Percentiles rank a stretch among this genome's conserved stretches.
These are phyloP conservation scores for Momotus momota DNA, from an alignment of 2,797 vertebrate genomes.

Conservation along the genomic window DNA sequence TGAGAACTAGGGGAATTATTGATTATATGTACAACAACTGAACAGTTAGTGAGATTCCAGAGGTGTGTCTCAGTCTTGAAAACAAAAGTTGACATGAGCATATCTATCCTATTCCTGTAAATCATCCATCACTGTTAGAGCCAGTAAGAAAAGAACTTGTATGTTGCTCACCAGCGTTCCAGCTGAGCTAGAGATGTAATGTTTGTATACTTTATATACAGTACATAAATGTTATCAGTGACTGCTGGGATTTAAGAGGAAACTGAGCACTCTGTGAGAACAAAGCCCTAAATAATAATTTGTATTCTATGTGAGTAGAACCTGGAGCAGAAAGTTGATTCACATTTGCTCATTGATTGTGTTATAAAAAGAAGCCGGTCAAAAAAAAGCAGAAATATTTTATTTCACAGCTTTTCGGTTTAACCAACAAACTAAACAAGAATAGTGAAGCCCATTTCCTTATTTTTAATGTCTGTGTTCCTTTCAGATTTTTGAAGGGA, in stretches of 20 bases:
- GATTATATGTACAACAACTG: not conserved
- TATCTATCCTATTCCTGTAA: not conserved
- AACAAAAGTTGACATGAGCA: not conserved
- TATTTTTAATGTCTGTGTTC: not conserved
- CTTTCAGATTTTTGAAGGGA: constrained; percentile 23
- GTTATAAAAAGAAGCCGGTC: not conserved
- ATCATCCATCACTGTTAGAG: not conserved
- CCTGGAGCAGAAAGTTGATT: constrained; percentile 17
- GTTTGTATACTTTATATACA: not conserved
- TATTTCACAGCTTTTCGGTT: constrained; percentile 9
- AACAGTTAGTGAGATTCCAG: constrained; percentile 9
- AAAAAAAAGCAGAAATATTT: constrained; percentile 20
- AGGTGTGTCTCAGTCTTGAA: not conserved
- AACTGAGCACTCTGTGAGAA: not conserved
- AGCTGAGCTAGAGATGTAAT: not conserved
- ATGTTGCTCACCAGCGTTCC: not conserved
- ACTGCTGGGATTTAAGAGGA: not conserved
- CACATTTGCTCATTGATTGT: constrained; percentile 11
- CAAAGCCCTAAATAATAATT: not conserved
- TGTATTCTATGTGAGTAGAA: not conserved
- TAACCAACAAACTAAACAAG: constrained; percentile 26
- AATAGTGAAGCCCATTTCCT: constrained; percentile 18
- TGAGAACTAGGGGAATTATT: not conserved
- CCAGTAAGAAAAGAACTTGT: not conserved
- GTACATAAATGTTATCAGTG: not conserved